Base-by-base conservation (phyloP, 2,113 vertebrate species). In the Callocephalon fimbriatum region DNA sequence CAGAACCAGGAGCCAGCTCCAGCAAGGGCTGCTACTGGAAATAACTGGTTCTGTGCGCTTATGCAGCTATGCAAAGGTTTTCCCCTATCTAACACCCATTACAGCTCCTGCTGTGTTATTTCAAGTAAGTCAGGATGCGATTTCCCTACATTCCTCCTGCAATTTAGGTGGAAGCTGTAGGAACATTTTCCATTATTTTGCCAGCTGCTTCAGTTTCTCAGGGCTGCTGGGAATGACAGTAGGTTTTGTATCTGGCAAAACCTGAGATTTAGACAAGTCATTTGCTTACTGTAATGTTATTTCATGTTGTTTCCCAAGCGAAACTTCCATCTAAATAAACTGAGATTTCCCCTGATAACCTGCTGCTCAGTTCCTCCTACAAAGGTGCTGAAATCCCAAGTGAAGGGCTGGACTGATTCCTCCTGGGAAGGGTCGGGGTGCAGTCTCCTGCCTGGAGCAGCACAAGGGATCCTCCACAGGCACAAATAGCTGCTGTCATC, bases 401-500 rank as follows among this genome's bases (percentile, higher is more conserved):
- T 18, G 51, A 54, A 58, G 32, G 32, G 32, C 8, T 58, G 32
- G 32, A n/a, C 56, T 58, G 56, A n/a, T 4, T n/a, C 56, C 32
- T n/a, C 20, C 6, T 4, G 12, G 45, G 37, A 12, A 2, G 19
- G 38, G 68, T 11, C 18, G 26, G 51, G 4, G 12, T 2, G 31
- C 15, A 7, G 47, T 8, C 6, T 42, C 35, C 35, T 38, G 48
- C 27, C 16, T 6, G 0, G 25, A 16, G 38, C 4, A 5, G 5
- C 0, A 7, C 11, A 9, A 32, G 5, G 21, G 18, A 31, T 0
- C 3, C 15, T 6, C 35, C 44, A 8, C 1, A 70, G 54, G 61
- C 70, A 81, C 78, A 8, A 22, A 2, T 1, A 3, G 0, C 12
- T 25, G 65, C 44, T n/a, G 15, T 25, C 47, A 31, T 31, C 53